These are phyloP conservation scores for Lutraria lutraria DNA, from an alignment of 2,888 invertebrate species.

Conservation along the genomic window DNA sequence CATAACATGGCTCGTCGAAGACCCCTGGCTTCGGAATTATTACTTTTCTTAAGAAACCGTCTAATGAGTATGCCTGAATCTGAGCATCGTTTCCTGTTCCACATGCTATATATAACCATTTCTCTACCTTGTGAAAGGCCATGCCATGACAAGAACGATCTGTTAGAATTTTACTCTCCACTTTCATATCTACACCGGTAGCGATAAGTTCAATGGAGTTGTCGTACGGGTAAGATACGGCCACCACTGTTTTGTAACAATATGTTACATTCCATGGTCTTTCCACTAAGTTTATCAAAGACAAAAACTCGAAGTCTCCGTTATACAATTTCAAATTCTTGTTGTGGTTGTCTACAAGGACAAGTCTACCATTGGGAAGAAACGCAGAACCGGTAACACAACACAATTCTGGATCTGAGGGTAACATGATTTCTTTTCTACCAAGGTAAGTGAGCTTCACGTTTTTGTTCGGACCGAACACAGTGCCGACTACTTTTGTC, in stretches of 20 bases:
- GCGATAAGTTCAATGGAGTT: constrained; percentile 52
- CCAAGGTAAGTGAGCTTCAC: constrained; percentile 52
- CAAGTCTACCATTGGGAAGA: constrained; percentile 63
- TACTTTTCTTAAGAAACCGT: constrained; percentile 60
- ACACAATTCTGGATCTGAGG: constrained; percentile 41
- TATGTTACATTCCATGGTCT: constrained; percentile 62
- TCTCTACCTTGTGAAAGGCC: constrained; percentile 52
- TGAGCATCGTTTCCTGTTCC: constrained; percentile 53
- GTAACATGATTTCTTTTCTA: constrained; percentile 54
- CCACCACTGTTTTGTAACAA: constrained; percentile 55
- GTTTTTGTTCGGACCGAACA: constrained; percentile 48
- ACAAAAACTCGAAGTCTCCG: constrained; percentile 54
- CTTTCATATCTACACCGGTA: constrained; percentile 52
- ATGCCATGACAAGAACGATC: constrained; percentile 62
- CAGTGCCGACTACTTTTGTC: constrained; percentile 8
- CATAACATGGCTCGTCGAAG: constrained; percentile 57
- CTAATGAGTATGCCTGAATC: constrained; percentile 58
- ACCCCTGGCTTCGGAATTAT: constrained; percentile 59
- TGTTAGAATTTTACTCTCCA: constrained; percentile 54
- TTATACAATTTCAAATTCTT: constrained; percentile 58
- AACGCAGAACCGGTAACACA: constrained; percentile 60
- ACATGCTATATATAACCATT: constrained; percentile 60
- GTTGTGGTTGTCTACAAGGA: constrained; percentile 63
- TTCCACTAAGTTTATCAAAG: constrained; percentile 44
- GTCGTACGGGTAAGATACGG: constrained; percentile 59